phyloP scores from a whole-genome alignment of 1,140 invertebrate genomes.

The Streblospio benedicti region DNA sequence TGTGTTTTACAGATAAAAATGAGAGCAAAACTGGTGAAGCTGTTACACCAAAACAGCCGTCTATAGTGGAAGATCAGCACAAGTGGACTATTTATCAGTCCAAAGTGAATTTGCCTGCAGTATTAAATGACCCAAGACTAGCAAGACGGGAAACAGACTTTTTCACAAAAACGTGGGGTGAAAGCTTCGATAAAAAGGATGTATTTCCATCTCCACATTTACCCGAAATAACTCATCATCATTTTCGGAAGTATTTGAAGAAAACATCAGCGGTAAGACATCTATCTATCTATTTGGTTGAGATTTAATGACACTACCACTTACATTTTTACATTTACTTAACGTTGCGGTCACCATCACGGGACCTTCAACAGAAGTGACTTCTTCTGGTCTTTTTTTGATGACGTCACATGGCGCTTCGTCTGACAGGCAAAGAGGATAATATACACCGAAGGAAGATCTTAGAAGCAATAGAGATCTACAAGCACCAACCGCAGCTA shows the following conservation, averaged over 20 bases:
- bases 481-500: no score
- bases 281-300: no score
- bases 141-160: slow-evolving; percentile 64
- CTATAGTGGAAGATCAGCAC: slow-evolving; percentile 44
- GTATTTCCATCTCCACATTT: slow-evolving; percentile 70
- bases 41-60: slow-evolving; percentile 26
- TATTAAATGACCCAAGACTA: slow-evolving; percentile 87
- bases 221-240: slow-evolving; percentile 69
- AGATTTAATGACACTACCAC: slow-evolving; percentile 12
- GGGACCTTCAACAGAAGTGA: no score
- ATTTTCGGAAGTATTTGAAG: slow-evolving; percentile 81
- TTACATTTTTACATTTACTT: slow-evolving; percentile 2
- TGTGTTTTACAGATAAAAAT: no score
- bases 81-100: slow-evolving; percentile 55
- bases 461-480: no score
- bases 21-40: no score
- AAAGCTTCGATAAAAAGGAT: slow-evolving; percentile 68
- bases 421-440: no score
- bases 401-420: no score
- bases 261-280: slow-evolving; percentile 46
- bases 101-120: slow-evolving; percentile 78
- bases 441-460: no score
- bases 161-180: slow-evolving; percentile 96
- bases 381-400: no score
- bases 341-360: no score